Evolutionary conservation across 2,113 vertebrate genomes (phyloP).

Genomic region (Apus apus): DNA sequence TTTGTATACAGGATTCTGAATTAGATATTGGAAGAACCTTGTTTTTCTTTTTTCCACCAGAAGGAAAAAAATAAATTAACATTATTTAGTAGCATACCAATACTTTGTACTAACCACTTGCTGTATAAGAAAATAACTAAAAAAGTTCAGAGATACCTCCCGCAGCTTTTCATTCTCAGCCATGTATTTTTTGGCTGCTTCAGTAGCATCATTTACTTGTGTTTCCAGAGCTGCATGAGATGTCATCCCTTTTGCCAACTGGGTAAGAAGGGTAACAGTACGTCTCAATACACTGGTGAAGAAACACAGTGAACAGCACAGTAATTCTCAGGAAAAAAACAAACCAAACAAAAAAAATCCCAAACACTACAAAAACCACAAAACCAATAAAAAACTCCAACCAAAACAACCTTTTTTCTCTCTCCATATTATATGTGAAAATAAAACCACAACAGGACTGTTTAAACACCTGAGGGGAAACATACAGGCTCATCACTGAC

Average conservation of each 20-base stretch:
- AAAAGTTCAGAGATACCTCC: constrained; percentile 77
- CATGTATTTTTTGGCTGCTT: constrained; percentile 85
- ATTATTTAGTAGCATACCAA: not conserved
- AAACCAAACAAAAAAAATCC: too few species aligned
- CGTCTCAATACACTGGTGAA: constrained; percentile 82
- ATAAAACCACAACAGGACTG: not conserved
- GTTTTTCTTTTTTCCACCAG: not conserved
- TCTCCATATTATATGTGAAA: not conserved
- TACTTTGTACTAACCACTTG: not conserved
- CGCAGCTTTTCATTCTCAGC: constrained; percentile 86
- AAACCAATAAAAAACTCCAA: not conserved
- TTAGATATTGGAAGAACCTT: not conserved
- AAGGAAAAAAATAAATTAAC: not conserved
- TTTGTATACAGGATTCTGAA: not conserved
- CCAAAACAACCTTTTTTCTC: not conserved
- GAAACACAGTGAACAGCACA: constrained; percentile 22
- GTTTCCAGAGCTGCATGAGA: constrained; percentile 77
- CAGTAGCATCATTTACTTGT: constrained; percentile 83
- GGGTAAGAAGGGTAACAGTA: constrained; percentile 86
- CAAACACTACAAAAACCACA: not conserved
- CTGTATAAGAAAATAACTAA: not conserved
- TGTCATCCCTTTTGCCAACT: constrained; percentile 80
- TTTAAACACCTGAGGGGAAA: not conserved
- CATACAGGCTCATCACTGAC: fast-evolving
- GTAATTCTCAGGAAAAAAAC: not conserved